These are phyloP conservation scores for Falco rusticolus DNA, from an alignment of 2,797 vertebrate species.

Conservation along the genomic window DNA sequence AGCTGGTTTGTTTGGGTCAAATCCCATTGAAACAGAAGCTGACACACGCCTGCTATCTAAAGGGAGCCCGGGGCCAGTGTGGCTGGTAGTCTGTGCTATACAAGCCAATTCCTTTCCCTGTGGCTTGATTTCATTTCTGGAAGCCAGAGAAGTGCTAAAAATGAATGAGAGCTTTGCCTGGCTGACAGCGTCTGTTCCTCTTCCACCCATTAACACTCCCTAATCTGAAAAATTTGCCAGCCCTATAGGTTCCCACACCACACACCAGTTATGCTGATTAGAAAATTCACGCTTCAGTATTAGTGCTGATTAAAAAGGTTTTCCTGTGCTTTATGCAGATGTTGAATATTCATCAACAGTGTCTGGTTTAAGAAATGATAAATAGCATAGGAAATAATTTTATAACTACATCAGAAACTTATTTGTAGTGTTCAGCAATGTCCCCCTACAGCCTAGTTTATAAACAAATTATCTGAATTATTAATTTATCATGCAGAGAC, in stretches of 20 bases:
- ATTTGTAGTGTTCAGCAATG: constrained; percentile 61
- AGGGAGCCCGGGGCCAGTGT: not conserved
- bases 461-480: constrained; percentile 68
- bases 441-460: constrained; percentile 51
- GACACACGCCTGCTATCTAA: not conserved
- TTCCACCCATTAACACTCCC: constrained; percentile 37
- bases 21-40: not conserved
- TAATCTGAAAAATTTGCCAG: constrained; percentile 34
- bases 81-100: not conserved
- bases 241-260: constrained; percentile 43
- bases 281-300: constrained; percentile 59
- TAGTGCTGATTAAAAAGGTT: constrained; percentile 58
- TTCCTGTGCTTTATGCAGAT: constrained; percentile 29
- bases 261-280: constrained; percentile 47
- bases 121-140: not conserved
- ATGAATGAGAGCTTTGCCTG: not conserved
- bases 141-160: constrained; percentile 6
- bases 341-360: constrained; percentile 63
- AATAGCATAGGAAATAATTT: constrained; percentile 60
- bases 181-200: not conserved
- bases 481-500: constrained; percentile 73
- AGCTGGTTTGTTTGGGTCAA: not conserved
- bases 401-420: constrained; percentile 64
- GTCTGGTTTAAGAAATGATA: constrained; percentile 59
- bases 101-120: not conserved